Conservation (phyloP, 2,797 vertebrate species). For the Trachops cirrhosus region DNA sequence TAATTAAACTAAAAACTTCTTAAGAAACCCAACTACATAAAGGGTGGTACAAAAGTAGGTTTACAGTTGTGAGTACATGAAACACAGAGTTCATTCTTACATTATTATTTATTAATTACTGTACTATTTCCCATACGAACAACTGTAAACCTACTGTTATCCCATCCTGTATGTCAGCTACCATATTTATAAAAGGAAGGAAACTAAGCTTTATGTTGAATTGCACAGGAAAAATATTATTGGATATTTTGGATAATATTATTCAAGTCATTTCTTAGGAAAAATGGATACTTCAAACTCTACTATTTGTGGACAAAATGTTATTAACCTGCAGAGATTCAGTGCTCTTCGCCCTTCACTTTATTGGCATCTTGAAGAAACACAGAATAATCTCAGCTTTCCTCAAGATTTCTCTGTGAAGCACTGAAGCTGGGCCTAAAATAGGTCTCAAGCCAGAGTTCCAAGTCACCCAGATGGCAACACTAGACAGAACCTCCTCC, state of each 20-base stretch:
- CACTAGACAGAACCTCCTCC: background rate
- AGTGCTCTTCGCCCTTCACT: background rate
- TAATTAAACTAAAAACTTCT: background rate
- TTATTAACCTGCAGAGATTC: background rate
- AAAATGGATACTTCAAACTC: constrained; percentile 27
- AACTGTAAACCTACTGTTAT: background rate
- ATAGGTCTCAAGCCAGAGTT: background rate
- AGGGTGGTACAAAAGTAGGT: background rate
- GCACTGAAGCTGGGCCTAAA: background rate
- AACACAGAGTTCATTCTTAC: background rate
- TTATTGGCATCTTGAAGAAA: background rate
- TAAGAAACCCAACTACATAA: background rate
- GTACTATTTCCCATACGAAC: background rate
- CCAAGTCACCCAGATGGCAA: background rate
- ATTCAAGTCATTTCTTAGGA: constrained; percentile 4
- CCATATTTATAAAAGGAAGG: background rate
- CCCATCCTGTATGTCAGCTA: background rate
- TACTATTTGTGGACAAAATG: background rate
- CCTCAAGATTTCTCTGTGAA: background rate
- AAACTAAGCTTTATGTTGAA: constrained; percentile 45
- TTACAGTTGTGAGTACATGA: background rate
- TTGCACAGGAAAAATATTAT: background rate
- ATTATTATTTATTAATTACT: background rate
- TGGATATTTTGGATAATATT: background rate
- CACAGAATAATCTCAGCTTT: background rate